These are phyloP conservation scores for Physeter macrocephalus DNA, from an alignment of 2,113 vertebrate genomes.

Conservation along the genomic window DNA sequence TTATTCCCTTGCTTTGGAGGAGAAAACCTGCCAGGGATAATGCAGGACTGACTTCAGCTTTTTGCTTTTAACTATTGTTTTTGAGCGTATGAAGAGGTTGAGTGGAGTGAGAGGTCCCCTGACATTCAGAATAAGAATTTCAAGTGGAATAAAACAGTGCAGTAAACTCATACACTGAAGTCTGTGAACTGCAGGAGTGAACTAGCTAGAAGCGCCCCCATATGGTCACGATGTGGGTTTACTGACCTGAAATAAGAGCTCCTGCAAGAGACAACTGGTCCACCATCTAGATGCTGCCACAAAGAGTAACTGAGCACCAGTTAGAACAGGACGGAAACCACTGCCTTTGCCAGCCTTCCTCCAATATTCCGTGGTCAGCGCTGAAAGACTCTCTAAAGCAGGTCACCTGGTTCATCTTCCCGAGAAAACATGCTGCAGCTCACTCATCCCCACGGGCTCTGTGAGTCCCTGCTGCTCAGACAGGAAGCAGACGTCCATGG, in stretches of 20 bases:
- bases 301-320: neutral
- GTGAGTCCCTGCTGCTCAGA: neutral
- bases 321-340: neutral
- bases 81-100: neutral
- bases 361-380: neutral
- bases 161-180: neutral
- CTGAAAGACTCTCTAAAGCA: neutral
- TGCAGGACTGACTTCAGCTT: neutral
- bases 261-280: neutral
- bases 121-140: neutral
- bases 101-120: neutral
- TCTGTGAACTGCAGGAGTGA: neutral
- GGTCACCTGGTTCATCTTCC: neutral
- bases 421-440: neutral
- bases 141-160: neutral
- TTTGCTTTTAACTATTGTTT: neutral
- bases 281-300: too few relatives aligned
- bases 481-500: accelerated
- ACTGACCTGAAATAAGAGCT: neutral
- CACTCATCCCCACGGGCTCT: neutral
- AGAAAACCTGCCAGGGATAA: neutral
- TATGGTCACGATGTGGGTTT: neutral
- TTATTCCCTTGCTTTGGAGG: neutral
- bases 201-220: neutral
- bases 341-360: neutral